Base-by-base conservation (phyloP, 2,113 vertebrate species). In the Nibea albiflora region DNA sequence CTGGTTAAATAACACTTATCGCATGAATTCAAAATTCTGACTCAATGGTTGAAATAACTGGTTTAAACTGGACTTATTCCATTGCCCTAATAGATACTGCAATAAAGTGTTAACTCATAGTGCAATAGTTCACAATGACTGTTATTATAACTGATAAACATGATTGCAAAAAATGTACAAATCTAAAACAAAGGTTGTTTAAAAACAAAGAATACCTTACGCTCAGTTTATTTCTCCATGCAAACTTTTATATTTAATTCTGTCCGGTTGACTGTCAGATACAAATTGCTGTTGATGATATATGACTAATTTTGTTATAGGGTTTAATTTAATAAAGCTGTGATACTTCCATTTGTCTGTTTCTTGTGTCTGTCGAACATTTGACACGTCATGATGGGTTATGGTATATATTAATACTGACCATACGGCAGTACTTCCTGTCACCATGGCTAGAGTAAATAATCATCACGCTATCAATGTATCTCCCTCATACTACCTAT, bases 381-480 rank as follows among this genome's bases (percentile, higher is more conserved):
- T 54, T 62, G 35, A 49, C 47, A 39, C 54, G 56, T 74, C 60
- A 73, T 72, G 60, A 39, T 20, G 31, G 5, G 35, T 39, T 53
- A 15, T 46, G 24, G 6, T 64, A 46, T 66, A 20, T 24, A 73
- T 84, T 39, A 39, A 39, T 39, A 39, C 35, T 39, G 35, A 39
- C 35, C 35, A 39, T 39, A 9, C 35, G 8, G 8, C 35, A 9
- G 15, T 24, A 74, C 42, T 31, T 71, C 28, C 56, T 73, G 76
- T 83, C 72, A 64, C 28, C 19, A 31, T 66, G 26, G 47, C 63
- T 69, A 50, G 26, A 70, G 50, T 46, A 76, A 84, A 88, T 73
- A 85, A 84, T 85, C 63, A 89, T 76, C 62, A 67, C 50, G 28
- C 80, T 64, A 90, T 87, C 69, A 83, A 9, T 87, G 80, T 70